Conservation (phyloP, 1,140 invertebrate genomes). For the Drosophila tropicalis region DNA sequence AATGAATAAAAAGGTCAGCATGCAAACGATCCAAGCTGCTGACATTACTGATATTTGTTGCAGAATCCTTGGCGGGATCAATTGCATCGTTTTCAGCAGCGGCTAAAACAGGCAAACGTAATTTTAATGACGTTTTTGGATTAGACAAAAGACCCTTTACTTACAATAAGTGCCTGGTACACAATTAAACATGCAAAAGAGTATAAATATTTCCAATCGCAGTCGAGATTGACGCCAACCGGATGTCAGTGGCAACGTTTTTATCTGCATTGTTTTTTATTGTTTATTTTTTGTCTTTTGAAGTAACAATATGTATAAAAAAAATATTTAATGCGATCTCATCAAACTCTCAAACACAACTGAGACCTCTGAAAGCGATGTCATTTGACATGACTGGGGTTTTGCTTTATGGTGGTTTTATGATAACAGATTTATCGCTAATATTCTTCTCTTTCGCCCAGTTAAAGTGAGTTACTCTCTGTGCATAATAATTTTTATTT, state of each 20-base stretch:
- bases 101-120: not conserved
- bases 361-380: conserved; percentile 1
- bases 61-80: not conserved
- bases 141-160: conserved; percentile 7
- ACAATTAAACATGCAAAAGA: conserved; percentile 38
- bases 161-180: conserved; percentile 66
- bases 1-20: conserved; percentile 85
- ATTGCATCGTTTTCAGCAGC: conserved; percentile 24
- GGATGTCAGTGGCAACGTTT: conserved; percentile 54
- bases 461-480: not conserved
- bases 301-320: conserved; percentile 32
- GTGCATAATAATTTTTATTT: not conserved
- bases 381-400: not conserved
- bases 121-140: not conserved
- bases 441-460: not conserved
- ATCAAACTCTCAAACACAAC: conserved; percentile 4
- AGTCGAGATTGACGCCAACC: conserved; percentile 43
- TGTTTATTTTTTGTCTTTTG: conserved; percentile 10
- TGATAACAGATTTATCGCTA: conserved; percentile 3
- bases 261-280: conserved; percentile 66
- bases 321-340: conserved; percentile 8
- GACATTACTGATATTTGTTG: conserved; percentile 75
- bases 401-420: not conserved
- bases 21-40: conserved; percentile 86
- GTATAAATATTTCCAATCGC: conserved; percentile 15